Evolutionary conservation across 92 coral and sea anemone species (phyloP), one percentile per base, ranked within the genome.

Genomic region (Phymanthus crucifer): DNA sequence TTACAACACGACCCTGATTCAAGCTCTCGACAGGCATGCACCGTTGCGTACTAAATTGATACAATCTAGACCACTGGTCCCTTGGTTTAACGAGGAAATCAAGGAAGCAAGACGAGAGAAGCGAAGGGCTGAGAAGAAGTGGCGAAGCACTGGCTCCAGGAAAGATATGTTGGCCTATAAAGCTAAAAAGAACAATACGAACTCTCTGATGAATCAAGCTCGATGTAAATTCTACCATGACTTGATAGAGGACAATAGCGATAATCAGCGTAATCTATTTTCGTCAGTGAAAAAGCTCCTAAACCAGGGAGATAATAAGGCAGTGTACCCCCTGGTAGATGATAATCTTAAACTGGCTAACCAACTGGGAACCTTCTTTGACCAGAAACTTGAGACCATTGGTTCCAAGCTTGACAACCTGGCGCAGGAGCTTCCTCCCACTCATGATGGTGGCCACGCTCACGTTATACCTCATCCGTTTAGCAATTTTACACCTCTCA

Each of bases 31-130:
- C 76, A 69, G 77, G 69, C 91, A 87, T 17, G 88, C 91, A 8
- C 80, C 88, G 36, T 34, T 88, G 58, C 54, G 78, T 33, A 88
- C 85, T 13, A 83, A 84, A 43, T 37, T 54, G 29, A 88, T 88
- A 16, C 69, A 29, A 52, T 34, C 84, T 66, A 78, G 87, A 68
- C 91, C 85, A 16, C 54, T 88, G 31, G 90, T 81, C 43, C 90
- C 87, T 9, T 86, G 90, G 90, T 75, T 74, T 76, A 76, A 76
- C 46, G 86, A 81, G 26, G 79, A 86, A 21, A 80, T 86, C 34
- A 80, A 77, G 32, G 77, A 10, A 14, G 87, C 87, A 56, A 87
- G 87, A 71, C 76, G 84, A 3, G 57, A 50, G n/a, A 50, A 50
- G 17, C 13, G 57, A 14, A 50, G 3, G 14, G 14, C 17, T 50